Evolutionary conservation across 2,113 vertebrate species (phyloP), one percentile per base, ranked within the genome.

Genomic region (Meleagris gallopavo): DNA sequence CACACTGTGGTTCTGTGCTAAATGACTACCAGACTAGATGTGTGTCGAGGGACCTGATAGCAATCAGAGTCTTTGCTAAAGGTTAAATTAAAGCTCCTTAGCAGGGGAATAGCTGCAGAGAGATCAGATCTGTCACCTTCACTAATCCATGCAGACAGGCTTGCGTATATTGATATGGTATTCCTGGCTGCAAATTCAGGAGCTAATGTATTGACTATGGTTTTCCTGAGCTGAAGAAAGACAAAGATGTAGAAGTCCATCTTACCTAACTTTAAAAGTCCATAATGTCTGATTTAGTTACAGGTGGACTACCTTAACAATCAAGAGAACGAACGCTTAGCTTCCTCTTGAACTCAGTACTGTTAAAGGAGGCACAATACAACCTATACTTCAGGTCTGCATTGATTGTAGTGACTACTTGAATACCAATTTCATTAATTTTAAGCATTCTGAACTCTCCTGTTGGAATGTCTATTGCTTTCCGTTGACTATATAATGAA

Each of bases 381-480:
- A 88, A 93, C 36, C 24, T 77, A 24, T 73, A 55, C 32, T 24
- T 9, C 66, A 58, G 48, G 48, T 83, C 61, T 83, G 27, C 45
- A 91, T 38, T 76, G 96, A 85, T 75, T 91, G 69, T 3, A 89
- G 85, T 93, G 88, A 91, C 71, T 88, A 70, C 71, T 4, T 87
- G 88, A 95, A 94, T 96, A 91, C 21, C 67, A 88, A 17, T 88
- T 70, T 72, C 79, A 96, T 95, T 93, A 89, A 79, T 85, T 89
- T 79, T 70, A 94, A 96, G 55, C 41, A 66, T 62, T 91, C 50
- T 80, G 67, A 89, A 61, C 58, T 48, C 38, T 11, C 18, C n/a
- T 10, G 0, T 0, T 70, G 25, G 15, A 80, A 36, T 48, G 25
- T 48, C 50, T 80, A 54, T 18, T 73, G 54, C 24, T 94, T 88